These are phyloP conservation scores for Porites australiensis DNA, from an alignment of 64 coral and sea anemone genomes.

Conservation along the genomic window DNA sequence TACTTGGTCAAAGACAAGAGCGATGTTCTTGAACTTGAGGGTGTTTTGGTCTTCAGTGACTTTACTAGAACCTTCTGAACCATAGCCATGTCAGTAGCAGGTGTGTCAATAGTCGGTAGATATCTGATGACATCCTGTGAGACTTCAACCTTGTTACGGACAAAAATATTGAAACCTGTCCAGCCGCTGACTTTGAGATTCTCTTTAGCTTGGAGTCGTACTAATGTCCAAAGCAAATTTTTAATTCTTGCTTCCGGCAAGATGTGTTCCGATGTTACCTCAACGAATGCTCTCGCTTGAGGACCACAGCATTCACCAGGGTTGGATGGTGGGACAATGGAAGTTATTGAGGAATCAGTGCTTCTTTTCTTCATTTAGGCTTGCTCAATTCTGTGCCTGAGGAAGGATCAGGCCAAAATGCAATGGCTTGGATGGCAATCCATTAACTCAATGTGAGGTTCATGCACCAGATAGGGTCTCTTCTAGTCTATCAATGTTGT, in stretches of 20 bases:
- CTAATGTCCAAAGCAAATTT: conserved; percentile 61
- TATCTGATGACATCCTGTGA: conserved; percentile 64
- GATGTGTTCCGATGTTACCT: conserved; percentile 44
- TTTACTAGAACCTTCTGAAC: conserved; percentile 21
- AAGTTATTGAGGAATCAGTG: conserved; percentile 31
- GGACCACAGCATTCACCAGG: conserved; percentile 62
- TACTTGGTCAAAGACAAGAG: conserved; percentile 53
- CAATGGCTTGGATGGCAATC: conserved; percentile 71
- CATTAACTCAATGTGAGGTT: conserved; percentile 68
- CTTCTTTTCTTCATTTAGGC: conserved; percentile 53
- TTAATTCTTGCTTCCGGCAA: conserved; percentile 51
- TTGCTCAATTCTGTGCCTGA: not conserved
- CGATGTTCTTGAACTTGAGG: conserved; percentile 37
- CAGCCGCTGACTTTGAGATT: conserved; percentile 54
- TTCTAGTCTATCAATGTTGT: conserved; percentile 81
- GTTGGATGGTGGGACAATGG: conserved; percentile 55
- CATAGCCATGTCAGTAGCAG: conserved; percentile 44
- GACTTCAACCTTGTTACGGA: conserved; percentile 54
- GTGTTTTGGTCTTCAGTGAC: conserved; percentile 19
- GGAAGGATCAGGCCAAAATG: conserved; percentile 31
- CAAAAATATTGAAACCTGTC: conserved; percentile 69
- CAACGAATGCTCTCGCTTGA: conserved; percentile 32
- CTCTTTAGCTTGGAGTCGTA: conserved; percentile 37
- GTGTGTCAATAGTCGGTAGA: conserved; percentile 19
- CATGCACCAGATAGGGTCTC: conserved; percentile 53